Base-by-base conservation (phyloP, 2,113 vertebrate genomes). In the Dicentrarchus labrax region DNA sequence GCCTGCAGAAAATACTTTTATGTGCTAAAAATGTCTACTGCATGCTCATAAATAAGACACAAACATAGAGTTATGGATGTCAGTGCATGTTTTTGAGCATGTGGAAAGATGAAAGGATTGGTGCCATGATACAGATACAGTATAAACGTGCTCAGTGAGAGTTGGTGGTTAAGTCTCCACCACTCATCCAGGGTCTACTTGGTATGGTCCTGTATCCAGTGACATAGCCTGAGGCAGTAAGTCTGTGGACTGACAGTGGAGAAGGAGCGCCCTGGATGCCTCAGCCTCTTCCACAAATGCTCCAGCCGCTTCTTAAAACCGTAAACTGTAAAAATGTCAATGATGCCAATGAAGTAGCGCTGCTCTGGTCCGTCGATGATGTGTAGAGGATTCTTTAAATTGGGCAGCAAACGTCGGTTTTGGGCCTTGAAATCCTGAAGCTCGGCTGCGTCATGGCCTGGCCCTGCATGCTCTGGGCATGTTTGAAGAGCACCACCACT, bases 321-420 rank as follows among this genome's bases (percentile, higher is more conserved):
- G 69, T 97, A 98, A 43, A 97, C 96, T 0, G 97, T 98, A 83
- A 97, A 95, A 79, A 98, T 95, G 89, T 98, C 97, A 54, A 98
- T 96, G 45, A 98, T 96, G 69, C 97, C 97, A 1, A 98, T 84
- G 75, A 97, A 98, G 89, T 97, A 97, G 83, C 97, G 96, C 8
- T 95, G 93, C 53, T 97, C 96, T 0, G 96, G 94, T 21, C 97
- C 97, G 0, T 98, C 97, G 4, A 98, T 93, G 36, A 97, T 89
- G 10, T 98, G 97, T 6, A 97, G 86, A 0, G 97, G 95, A 53
- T 97, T 98, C 82, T 94, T 96, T 61, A 86, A 71, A 38, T 95
- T 91, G 0, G 95, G 96, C 54, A 98, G 94, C 39, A 98, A 87
- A 6, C 97, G 94, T 3, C 95, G 93, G 86, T 98, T 97, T 88